These are phyloP conservation scores for Phainopepla nitens DNA, from an alignment of 2,113 vertebrate species.

Conservation along the genomic window DNA sequence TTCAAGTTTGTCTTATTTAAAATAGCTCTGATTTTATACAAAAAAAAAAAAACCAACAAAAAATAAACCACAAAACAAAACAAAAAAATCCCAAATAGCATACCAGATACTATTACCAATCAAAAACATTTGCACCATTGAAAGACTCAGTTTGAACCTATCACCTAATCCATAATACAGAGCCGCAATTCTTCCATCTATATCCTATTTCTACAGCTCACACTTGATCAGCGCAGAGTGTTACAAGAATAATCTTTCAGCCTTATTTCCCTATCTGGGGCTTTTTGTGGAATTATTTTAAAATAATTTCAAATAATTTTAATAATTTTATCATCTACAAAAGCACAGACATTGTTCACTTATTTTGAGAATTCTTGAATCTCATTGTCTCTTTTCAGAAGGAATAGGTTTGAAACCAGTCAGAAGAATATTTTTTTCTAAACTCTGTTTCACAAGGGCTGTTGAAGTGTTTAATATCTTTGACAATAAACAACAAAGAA, in stretches of 20 bases:
- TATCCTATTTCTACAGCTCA: not conserved
- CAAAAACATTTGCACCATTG: not conserved
- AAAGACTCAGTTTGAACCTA: not conserved
- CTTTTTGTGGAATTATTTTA: not conserved
- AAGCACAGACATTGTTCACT: not conserved
- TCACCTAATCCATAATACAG: not conserved
- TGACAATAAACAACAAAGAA: not conserved
- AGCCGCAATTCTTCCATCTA: not conserved
- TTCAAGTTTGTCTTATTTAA: not conserved
- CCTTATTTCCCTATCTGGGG: fast-evolving
- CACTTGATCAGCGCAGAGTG: not conserved
- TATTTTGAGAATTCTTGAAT: not conserved
- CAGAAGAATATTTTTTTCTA: not conserved
- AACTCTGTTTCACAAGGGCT: not conserved
- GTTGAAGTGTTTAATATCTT: not conserved
- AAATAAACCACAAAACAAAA: no score
- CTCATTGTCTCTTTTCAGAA: not conserved
- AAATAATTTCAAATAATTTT: not conserved
- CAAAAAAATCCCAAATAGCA: no score
- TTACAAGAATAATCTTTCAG: not conserved
- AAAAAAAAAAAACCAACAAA: not conserved
- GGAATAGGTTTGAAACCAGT: not conserved
- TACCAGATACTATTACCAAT: not conserved
- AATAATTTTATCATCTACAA: not conserved
- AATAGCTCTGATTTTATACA: not conserved